Base-by-base conservation (phyloP, 2,888 invertebrate species). In the Andrena camellia region DNA sequence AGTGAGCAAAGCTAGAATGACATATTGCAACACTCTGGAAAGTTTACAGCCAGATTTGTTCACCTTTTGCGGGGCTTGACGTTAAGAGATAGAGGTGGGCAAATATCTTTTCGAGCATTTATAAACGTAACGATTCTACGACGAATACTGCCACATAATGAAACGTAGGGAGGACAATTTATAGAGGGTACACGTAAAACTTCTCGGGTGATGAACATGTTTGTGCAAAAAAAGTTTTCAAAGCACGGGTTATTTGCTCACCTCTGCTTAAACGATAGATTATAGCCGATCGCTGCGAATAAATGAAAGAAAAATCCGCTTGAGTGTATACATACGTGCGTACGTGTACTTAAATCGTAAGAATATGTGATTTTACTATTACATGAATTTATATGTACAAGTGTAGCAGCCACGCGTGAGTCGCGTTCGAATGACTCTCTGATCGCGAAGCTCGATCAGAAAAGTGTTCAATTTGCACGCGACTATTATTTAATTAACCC, bases 351-450 rank as follows among this genome's bases (percentile, higher is more conserved):
- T 80, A 81, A 87, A 70, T 72, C 67, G 54, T 85, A 81, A 84
- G 75, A 57, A 76, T 63, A 84, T 88, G 88, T 88, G 88, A 88
- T 88, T 86, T 87, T 88, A 88, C 67, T 88, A 83, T 88, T 88
- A 88, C 78, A 70, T 54, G 67, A 84, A 68, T 29, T 76, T 54
- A 57, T 75, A 73, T 68, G 77, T 68, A 80, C 75, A 57, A 57
- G 77, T 76, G 67, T 75, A 78, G 52, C 52, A 35, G 10, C 8
- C 70, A 62, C 42, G 29, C 2, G 50, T 42, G 42, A 54, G 66
- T 52, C 13, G 23, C 17, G 33, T 31, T 54, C 50, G 67, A 31
- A 31, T 42, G 10, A 13, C 50, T 33, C 23, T 31, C 10, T n/a
- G 8, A 35, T 8, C 2, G 33, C 2, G 33, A 72, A 20, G 20